Evolutionary conservation across 1,140 invertebrate species (phyloP), one percentile per base, ranked within the genome.

Genomic region (Bombus balteatus): DNA sequence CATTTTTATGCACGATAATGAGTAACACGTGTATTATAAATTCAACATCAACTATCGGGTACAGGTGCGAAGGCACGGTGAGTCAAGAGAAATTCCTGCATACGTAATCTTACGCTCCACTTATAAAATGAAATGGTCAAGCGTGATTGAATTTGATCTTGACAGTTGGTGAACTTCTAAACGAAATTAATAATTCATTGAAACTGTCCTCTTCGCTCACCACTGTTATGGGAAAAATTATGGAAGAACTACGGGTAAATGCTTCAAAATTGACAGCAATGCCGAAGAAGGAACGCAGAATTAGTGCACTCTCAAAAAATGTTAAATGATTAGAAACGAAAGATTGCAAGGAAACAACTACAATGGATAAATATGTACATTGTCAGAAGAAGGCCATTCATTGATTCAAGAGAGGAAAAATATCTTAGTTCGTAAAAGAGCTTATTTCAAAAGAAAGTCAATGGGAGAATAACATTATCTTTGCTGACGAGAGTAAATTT

Each of bases 71-170:
- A 37, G 72, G 53, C 77, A 83, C 28, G 73, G 59, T 77, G 68
- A 74, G 68, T 59, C 77, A 32, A 89, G 87, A 92, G 92, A 87
- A 93, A 94, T 95, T 94, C 93, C 92, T 94, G 93, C 94, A 95
- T 94, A 92, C 85, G 88, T 94, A 94, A 94, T 94, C 68, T 72
- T 39, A 78, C 77, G 85, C 79, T 84, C 72, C 75, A 86, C 66
- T 87, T 87, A 87, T 65, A 81, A 83, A 88, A 84, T 87, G 83
- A 87, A 88, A 84, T 88, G 89, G 81, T 93, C 88, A 89, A 92
- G 84, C 89, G 92, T 91, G 87, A 90, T 80, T 92, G 87, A 92
- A 92, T 90, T 93, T 91, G 87, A 93, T 91, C 90, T 90, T 89
- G 89, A 89, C 70, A 87, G 18, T 77, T 25, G 18, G 32, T 32